Conservation (phyloP, 2,113 vertebrate genomes). For the Toxotes chatareus region DNA sequence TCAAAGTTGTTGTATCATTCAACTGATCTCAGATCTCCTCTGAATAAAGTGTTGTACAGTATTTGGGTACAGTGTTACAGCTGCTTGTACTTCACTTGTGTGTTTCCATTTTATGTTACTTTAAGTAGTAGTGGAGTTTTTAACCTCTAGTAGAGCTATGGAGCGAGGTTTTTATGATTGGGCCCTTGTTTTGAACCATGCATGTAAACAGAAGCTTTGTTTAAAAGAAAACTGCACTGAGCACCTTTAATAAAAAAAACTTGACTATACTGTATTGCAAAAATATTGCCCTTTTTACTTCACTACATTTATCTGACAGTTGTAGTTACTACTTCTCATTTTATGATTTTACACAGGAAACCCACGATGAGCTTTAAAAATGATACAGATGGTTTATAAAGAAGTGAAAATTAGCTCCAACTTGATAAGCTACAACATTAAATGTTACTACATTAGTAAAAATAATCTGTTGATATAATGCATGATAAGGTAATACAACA, state of each 20-base stretch:
- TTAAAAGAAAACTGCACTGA: neutral
- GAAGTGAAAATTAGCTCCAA: neutral
- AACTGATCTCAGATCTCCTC: neutral
- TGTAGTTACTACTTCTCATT: neutral
- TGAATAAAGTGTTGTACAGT: neutral
- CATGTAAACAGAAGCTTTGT: neutral
- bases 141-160: neutral
- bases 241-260: neutral
- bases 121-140: neutral
- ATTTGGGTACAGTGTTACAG: neutral
- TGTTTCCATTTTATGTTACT: neutral
- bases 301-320: neutral
- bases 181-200: neutral
- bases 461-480: constrained; percentile 4
- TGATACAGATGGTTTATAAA: too few species aligned
- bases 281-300: neutral
- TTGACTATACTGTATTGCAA: neutral
- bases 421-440: neutral
- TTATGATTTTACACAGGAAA: neutral
- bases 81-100: neutral
- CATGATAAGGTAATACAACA: neutral
- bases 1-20: neutral
- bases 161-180: neutral
- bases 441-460: neutral
- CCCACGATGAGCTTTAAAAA: too few species aligned